These are phyloP conservation scores for Parnassius orleans DNA, from an alignment of 2,888 invertebrate genomes.

Conservation along the genomic window DNA sequence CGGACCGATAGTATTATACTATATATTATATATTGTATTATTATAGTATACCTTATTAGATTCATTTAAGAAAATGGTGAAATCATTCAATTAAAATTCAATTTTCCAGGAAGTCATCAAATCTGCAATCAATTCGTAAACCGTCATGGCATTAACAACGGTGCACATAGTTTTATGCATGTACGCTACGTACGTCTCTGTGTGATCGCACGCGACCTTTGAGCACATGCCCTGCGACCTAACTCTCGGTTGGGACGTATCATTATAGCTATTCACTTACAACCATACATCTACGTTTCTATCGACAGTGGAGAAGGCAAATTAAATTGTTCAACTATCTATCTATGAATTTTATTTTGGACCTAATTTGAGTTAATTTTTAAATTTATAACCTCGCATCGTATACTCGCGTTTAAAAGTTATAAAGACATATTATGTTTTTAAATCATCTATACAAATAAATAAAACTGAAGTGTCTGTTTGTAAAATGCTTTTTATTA, in stretches of 20 bases:
- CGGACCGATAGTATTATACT: too few species aligned
- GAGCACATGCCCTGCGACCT: constrained; percentile 55
- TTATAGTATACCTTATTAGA: too few species aligned
- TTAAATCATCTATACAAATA: too few species aligned
- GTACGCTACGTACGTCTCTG: constrained; percentile 37
- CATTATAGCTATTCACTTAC: constrained; percentile 55
- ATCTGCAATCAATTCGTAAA: neutral
- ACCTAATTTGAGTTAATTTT: neutral
- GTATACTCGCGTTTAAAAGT: too few species aligned
- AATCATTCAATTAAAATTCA: neutral
- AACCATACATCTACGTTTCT: constrained; percentile 23
- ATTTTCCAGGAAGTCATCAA: constrained; percentile 9
- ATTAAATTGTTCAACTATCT: neutral
- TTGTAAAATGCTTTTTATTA: too few species aligned
- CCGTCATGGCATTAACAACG: constrained; percentile 16
- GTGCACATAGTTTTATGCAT: constrained; percentile 12
- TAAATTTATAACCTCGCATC: too few species aligned
- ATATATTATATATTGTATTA: too few species aligned
- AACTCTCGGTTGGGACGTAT: constrained; percentile 55
- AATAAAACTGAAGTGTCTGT: too few species aligned
- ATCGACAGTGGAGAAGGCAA: constrained; percentile 37
- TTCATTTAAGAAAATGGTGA: too few species aligned
- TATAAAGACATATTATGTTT: too few species aligned
- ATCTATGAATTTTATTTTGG: too few species aligned
- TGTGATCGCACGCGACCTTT: constrained; percentile 53